Evolutionary conservation across 1,140 invertebrate species (phyloP).

Genomic region (Protaetia brevitarsis): DNA sequence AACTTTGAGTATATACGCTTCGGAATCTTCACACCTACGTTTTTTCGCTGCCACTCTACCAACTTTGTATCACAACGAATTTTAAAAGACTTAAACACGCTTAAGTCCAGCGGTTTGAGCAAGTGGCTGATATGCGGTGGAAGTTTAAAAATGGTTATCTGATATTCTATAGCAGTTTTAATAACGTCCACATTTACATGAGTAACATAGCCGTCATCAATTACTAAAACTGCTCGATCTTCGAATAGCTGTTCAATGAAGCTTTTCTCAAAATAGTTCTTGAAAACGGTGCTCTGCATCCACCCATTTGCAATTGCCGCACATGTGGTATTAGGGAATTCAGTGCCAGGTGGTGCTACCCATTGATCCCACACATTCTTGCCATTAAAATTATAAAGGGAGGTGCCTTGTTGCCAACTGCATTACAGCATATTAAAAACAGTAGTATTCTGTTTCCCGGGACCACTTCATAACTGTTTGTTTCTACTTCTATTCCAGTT

Average conservation of each 20-base stretch:
- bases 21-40: slow-evolving; percentile 18
- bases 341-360: slow-evolving; percentile 24
- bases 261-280: slow-evolving; percentile 38
- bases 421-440: slow-evolving; percentile 42
- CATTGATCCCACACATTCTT: slow-evolving; percentile 39
- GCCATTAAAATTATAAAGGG: slow-evolving; percentile 43
- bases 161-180: slow-evolving; percentile 35
- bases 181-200: slow-evolving; percentile 40
- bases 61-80: slow-evolving; percentile 26
- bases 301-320: slow-evolving; percentile 42
- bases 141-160: slow-evolving; percentile 41
- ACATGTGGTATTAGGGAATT: slow-evolving; percentile 39
- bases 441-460: slow-evolving; percentile 45
- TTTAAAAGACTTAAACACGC: slow-evolving; percentile 35
- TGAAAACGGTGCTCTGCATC: slow-evolving; percentile 43
- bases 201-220: slow-evolving; percentile 42
- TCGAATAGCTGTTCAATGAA: slow-evolving; percentile 32
- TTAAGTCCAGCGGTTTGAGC: slow-evolving; percentile 44
- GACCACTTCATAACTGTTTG: too few species aligned
- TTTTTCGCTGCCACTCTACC: slow-evolving; percentile 23
- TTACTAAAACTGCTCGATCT: slow-evolving; percentile 35
- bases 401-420: slow-evolving; percentile 41
- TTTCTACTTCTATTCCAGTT: too few species aligned
- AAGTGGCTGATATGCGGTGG: slow-evolving; percentile 43
- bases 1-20: slow-evolving; percentile 19